Evolutionary conservation across 2,888 invertebrate genomes (phyloP), one percentile per base, ranked within the genome.

Genomic region (Buathra laborator): DNA sequence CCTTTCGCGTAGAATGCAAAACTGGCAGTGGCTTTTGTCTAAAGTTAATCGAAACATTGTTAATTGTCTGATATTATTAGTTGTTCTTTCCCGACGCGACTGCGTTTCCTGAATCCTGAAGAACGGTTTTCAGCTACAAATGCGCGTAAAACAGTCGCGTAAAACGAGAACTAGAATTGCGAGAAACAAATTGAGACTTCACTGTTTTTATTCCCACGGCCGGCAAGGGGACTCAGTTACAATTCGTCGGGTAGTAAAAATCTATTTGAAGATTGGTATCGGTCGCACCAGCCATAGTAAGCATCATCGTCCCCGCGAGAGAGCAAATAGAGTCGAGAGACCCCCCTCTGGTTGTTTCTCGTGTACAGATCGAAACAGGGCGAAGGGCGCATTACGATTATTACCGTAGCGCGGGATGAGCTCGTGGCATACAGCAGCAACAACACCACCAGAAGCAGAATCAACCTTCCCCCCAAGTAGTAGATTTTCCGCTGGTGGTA

Each of bases 321-420:
- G 82, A 59, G 82, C 59, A 71, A 83, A 71, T 80, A 86, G 74
- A 81, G 85, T 67, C 75, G 83, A 84, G 70, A 82, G 84, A 87
- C 86, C 64, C 84, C 87, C 86, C 89, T 90, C 91, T 88, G 81
- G 59, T 46, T 16, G 43, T 53, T 67, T 24, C 59, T 32, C 51
- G 37, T 19, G 46, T 59, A 67, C 70, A 43, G 59, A 75, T 66
- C 81, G 78, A 59, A 75, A 78, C 81, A 81, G 81, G 80, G 70
- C 83, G 90, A 90, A 91, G 91, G 92, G 92, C 92, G 92, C 94
- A 94, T 94, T 94, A 94, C 93, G 93, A 93, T 93, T 94, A 94
- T 94, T 94, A 93, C 92, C 89, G 89, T 80, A 89, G 90, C 87
- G 67, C 87, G 72, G 79, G 79, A 59, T 32, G 70, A 70, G 51